Percentiles rank a stretch among this genome's conserved stretches.
phyloP scores from a whole-genome alignment of 2,113 vertebrate species.

The Stegostoma tigrinum region DNA sequence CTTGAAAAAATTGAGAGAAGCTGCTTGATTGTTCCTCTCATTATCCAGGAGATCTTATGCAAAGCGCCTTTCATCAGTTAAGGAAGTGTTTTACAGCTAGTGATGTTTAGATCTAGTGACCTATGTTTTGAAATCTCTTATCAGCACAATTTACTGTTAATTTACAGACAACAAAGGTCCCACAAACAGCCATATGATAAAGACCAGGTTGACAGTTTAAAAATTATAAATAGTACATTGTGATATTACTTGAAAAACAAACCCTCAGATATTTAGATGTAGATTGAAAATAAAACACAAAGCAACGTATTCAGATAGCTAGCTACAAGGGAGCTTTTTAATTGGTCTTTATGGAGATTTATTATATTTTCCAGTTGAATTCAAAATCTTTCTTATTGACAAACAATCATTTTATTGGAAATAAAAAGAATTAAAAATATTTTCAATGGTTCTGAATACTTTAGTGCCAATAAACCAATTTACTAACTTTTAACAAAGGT shows the following conservation, averaged over 20 bases:
- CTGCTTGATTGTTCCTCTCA: not conserved
- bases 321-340: not conserved
- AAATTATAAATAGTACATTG: not conserved
- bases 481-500: no score
- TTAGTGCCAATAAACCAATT: not conserved
- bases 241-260: not conserved
- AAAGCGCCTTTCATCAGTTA: not conserved
- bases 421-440: not conserved
- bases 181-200: no score
- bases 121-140: no score
- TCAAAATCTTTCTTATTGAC: not conserved
- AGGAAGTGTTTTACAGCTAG: not conserved
- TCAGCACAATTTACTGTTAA: no score
- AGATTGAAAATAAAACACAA: not conserved
- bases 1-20: not conserved
- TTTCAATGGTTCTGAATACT: not conserved
- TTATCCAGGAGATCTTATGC: not conserved
- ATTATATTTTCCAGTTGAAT: not conserved
- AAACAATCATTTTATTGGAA: not conserved
- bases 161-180: no score
- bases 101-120: not conserved
- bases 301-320: not conserved
- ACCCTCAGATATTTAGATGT: not conserved
- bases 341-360: not conserved
- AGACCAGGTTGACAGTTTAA: not conserved